phyloP scores from a whole-genome alignment of 2,888 invertebrate genomes.

The Philereme vetulata region DNA sequence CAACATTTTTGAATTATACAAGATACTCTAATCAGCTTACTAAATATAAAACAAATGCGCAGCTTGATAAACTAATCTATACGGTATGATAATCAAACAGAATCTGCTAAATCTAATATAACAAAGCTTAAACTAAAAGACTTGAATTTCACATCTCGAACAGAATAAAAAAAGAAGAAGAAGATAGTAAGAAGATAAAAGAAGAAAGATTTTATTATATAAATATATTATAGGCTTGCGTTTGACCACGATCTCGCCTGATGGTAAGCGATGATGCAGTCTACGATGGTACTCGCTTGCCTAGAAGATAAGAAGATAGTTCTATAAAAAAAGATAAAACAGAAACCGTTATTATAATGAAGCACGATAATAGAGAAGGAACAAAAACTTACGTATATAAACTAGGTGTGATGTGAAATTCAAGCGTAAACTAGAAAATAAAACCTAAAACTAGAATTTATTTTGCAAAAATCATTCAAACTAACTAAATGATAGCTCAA shows the following conservation, averaged over 20 bases:
- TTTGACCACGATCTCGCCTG: no score
- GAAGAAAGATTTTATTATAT: no score
- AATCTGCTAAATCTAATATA: no score
- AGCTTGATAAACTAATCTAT: not conserved
- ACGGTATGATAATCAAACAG: not conserved
- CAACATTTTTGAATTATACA: not conserved
- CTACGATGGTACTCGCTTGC: no score
- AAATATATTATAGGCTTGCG: no score
- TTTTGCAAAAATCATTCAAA: slow-evolving; percentile 19
- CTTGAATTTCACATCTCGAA: not conserved
- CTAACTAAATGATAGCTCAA: slow-evolving; percentile 19
- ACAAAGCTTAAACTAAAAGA: not conserved
- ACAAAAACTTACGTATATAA: not conserved
- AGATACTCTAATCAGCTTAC: no score
- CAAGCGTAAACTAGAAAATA: slow-evolving; percentile 9
- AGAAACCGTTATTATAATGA: no score
- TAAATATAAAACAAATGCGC: not conserved
- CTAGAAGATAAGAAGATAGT: no score
- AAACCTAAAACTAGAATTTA: slow-evolving; percentile 22
- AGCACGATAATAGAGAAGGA: no score
- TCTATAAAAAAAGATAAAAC: no score
- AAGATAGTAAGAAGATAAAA: not conserved
- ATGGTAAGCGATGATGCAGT: no score
- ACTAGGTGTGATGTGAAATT: slow-evolving; percentile 15
- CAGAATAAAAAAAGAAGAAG: not conserved